Evolutionary conservation across 2,113 vertebrate genomes (phyloP), one percentile per base, ranked within the genome.

Genomic region (Pachypanchax playfairii): DNA sequence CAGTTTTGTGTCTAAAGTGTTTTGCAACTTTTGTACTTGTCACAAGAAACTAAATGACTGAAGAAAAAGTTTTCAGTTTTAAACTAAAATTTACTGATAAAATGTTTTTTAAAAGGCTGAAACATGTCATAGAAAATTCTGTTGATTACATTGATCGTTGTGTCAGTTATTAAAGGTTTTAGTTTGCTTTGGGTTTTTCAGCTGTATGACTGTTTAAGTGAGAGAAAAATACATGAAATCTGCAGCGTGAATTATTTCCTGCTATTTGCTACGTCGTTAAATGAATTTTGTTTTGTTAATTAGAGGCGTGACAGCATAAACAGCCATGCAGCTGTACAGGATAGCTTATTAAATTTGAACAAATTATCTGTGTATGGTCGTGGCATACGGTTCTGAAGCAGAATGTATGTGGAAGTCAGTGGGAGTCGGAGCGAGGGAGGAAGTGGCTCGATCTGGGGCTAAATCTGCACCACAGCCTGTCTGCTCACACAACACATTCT

Each of bases 401-500:
- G 29, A n/a, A 28, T 77, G 12, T 46, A 54, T 60, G 29, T 25
- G 58, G 14, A 58, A 26, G 39, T 46, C 62, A 59, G 59, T 69
- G 69, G 13, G 65, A 52, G 73, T 60, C 42, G 42, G 51, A 64
- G 77, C 1, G 26, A 46, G 24, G 48, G 49, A 65, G 50, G 61
- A 46, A 60, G 59, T 60, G 62, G 31, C 49, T 75, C 33, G 54
- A 75, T 65, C 53, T 42, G 69, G 51, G 58, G 24, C 65, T 74
- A 5, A 48, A 65, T 73, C 65, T 65, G 66, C 67, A 69, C 62
- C 54, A n/a, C 42, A 53, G 73, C 56, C 75, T 51, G 61, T 64
- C 61, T 76, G 65, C 66, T 77, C 70, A 58, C 75, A 77, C 65
- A 77, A 58, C 77, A 83, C 61, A 64, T 55, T 28, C 70, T 43